Evolutionary conservation across 2,888 invertebrate genomes (phyloP).

Genomic region (Schrankia costaestrigalis): DNA sequence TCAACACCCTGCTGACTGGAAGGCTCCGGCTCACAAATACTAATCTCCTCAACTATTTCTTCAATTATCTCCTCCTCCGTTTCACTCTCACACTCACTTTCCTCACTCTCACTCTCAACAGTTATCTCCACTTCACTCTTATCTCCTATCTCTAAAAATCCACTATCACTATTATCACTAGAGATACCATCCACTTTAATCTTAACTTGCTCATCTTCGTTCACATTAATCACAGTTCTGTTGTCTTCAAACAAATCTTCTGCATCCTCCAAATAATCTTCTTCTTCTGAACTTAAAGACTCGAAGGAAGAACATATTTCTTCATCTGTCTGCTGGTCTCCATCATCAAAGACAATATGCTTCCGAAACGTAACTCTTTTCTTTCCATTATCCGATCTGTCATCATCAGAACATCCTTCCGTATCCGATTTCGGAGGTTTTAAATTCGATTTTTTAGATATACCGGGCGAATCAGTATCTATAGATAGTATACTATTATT

Average conservation of each 20-base stretch:
- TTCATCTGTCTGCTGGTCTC: slow-evolving; percentile 73
- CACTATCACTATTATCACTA: slow-evolving; percentile 77
- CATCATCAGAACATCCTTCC: slow-evolving; percentile 71
- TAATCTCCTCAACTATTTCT: slow-evolving; percentile 39
- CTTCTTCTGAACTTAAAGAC: slow-evolving; percentile 64
- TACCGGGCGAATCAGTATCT: slow-evolving; percentile 49
- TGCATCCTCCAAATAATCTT: slow-evolving; percentile 63
- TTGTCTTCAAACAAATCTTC: slow-evolving; percentile 56
- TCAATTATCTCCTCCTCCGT: slow-evolving; percentile 52
- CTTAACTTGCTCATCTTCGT: slow-evolving; percentile 41
- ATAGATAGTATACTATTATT: slow-evolving; percentile 38
- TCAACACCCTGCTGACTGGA: slow-evolving; percentile 7
- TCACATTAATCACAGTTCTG: slow-evolving; percentile 57
- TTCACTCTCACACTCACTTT: slow-evolving; percentile 43
- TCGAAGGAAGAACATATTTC: slow-evolving; percentile 68
- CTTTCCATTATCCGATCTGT: slow-evolving; percentile 67
- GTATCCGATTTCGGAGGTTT: slow-evolving; percentile 67
- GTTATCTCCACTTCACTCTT: slow-evolving; percentile 53
- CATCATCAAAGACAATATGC: slow-evolving; percentile 75
- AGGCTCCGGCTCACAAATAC: slow-evolving; percentile 13
- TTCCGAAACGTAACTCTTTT: slow-evolving; percentile 73
- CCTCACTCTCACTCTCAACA: slow-evolving; percentile 47
- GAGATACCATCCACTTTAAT: slow-evolving; percentile 59
- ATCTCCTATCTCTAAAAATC: slow-evolving; percentile 67
- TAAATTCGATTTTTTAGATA: slow-evolving; percentile 64